phyloP scores from a whole-genome alignment of 2,113 vertebrate genomes.

The Anguilla japonica region DNA sequence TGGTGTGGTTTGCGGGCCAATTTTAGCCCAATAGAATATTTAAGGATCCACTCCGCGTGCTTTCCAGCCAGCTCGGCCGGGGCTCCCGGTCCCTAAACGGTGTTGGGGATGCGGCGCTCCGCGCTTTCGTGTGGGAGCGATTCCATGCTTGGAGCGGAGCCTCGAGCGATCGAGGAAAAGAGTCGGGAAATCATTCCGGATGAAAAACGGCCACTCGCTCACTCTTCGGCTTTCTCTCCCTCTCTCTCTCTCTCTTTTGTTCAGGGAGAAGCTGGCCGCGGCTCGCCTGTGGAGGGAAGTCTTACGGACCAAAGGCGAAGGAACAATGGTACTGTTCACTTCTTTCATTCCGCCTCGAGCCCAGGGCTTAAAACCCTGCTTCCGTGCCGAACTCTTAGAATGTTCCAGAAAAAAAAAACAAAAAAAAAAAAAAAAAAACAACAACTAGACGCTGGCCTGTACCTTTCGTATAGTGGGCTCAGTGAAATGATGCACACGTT shows the following conservation, averaged over 20 bases:
- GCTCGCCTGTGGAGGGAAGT: conserved; percentile 86
- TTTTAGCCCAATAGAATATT: conserved; percentile 6
- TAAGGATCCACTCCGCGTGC: not conserved
- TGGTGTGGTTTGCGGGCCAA: conserved; percentile 29
- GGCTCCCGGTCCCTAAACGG: not conserved
- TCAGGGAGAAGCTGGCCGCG: conserved; percentile 90
- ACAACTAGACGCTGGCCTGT: not conserved
- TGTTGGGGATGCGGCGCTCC: not conserved
- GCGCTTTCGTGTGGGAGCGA: not conserved
- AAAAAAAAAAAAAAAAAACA: not conserved
- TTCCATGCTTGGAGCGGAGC: not conserved
- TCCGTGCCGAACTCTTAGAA: not conserved
- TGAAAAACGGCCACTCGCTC: conserved; percentile 41
- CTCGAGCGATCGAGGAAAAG: not conserved
- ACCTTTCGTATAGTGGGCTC: not conserved
- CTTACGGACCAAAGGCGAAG: conserved; percentile 81
- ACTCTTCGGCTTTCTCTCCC: conserved; percentile 37
- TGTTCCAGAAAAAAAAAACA: not conserved
- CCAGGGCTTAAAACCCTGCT: not conserved
- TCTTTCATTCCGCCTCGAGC: not conserved
- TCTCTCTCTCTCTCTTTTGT: conserved; percentile 41
- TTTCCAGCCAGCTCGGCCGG: not conserved
- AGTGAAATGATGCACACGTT: not conserved
- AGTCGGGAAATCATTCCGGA: not conserved
- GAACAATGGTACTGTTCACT: conserved; percentile 77